A percentile compares a stretch with the other conserved stretches of the same genome.
phyloP scores from a whole-genome alignment of 2,797 vertebrate species.

The Myripristis jacobus region DNA sequence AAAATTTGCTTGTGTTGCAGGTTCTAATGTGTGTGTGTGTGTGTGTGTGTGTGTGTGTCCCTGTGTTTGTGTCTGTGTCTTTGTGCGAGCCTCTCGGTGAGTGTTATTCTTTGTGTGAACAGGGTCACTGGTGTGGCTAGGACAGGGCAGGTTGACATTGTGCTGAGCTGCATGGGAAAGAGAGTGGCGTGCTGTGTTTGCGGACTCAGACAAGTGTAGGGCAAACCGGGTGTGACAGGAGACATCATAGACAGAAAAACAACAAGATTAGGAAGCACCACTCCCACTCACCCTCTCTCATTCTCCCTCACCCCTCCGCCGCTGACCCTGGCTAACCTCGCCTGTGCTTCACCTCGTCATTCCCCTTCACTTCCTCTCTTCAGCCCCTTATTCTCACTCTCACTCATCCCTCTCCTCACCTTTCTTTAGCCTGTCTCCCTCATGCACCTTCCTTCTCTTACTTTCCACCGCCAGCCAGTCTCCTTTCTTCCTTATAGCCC shows the following conservation, averaged over 20 bases:
- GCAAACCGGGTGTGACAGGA: conserved; percentile 55
- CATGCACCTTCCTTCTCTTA: conserved; percentile 21
- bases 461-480: conserved; percentile 15
- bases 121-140: conserved; percentile 36
- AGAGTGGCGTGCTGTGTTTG: conserved; percentile 65
- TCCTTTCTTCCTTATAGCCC: conserved; percentile 29
- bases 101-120: conserved; percentile 63
- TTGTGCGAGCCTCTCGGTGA: conserved; percentile 1
- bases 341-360: conserved; percentile 7
- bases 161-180: conserved; percentile 76
- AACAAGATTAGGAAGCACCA: conserved; percentile 61
- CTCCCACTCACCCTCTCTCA: conserved; percentile 8
- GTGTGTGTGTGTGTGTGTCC: conserved; percentile 17
- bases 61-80: conserved; percentile 21
- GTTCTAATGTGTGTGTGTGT: conserved; percentile 15
- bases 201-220: conserved; percentile 65
- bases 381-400: not conserved
- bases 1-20: conserved; percentile 64
- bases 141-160: conserved; percentile 58
- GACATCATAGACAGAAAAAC: conserved; percentile 68
- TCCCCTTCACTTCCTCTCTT: conserved; percentile 5
- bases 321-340: conserved; percentile 37
- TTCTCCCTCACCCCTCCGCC: conserved; percentile 29
- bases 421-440: conserved; percentile 9
- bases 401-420: not conserved